Percentiles rank a stretch among this genome's conserved stretches.
phyloP scores from a whole-genome alignment of 1,140 invertebrate genomes.

The Agrilus planipennis region DNA sequence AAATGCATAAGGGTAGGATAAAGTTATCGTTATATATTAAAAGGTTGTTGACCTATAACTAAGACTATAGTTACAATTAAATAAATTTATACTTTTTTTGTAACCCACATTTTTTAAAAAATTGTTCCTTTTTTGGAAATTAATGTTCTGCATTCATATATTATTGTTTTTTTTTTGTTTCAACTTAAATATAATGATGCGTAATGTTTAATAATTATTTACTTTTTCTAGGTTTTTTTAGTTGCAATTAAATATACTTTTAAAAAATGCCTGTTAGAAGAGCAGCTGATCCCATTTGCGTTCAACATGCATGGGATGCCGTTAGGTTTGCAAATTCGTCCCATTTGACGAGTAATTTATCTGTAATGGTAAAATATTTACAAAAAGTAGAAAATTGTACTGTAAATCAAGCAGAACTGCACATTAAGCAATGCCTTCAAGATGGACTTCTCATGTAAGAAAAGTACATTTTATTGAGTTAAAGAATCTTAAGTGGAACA shows the following conservation, averaged over 20 bases:
- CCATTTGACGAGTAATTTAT: slow-evolving; percentile 17
- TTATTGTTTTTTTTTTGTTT: not conserved
- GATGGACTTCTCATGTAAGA: slow-evolving; percentile 28
- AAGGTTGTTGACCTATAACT: too few species aligned
- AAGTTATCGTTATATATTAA: too few species aligned
- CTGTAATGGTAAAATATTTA: slow-evolving; percentile 23
- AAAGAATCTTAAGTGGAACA: not conserved
- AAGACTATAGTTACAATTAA: too few species aligned
- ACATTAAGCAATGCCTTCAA: slow-evolving; percentile 23
- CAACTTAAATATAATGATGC: too few species aligned
- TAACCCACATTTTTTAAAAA: too few species aligned
- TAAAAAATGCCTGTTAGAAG: slow-evolving; percentile 28
- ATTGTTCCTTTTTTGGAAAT: too few species aligned
- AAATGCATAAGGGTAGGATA: too few species aligned
- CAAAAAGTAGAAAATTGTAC: slow-evolving; percentile 22
- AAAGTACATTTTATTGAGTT: too few species aligned
- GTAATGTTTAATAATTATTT: too few species aligned
- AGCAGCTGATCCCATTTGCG: slow-evolving; percentile 23
- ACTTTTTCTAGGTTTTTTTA: too few species aligned
- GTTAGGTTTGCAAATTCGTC: slow-evolving; percentile 20
- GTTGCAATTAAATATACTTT: slow-evolving; percentile 1
- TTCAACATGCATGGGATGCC: slow-evolving; percentile 30
- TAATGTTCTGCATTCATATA: too few species aligned
- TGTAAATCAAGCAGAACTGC: slow-evolving; percentile 22
- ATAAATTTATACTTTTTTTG: too few species aligned